Evolutionary conservation across 2,113 vertebrate species (phyloP), one percentile per base, ranked within the genome.

Genomic region (Scopus umbretta): DNA sequence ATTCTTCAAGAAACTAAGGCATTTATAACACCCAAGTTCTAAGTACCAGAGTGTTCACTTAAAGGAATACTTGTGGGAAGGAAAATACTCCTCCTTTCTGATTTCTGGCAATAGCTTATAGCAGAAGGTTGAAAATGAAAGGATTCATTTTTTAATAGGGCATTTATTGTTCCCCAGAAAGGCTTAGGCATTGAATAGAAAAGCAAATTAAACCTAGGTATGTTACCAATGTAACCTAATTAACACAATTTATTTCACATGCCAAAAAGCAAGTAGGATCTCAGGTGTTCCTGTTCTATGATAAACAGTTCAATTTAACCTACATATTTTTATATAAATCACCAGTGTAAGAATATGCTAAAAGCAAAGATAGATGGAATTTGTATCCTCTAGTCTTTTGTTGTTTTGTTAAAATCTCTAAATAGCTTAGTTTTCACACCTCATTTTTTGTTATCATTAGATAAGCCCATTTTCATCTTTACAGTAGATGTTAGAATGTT

Each of bases 121-220:
- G 90, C 72, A 95, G 79, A 96, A 97, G 96, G 26, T 70, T 97
- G 86, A 85, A 98, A 96, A 97, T 93, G 11, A 90, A 97, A 96
- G 68, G 52, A 95, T 72, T 62, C 5, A 18, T 40, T 76, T 90
- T 86, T 86, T 58, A 88, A 42, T 25, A 49, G 8, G 6, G 8
- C 8, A 47, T 87, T 78, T 63, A 74, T 30, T 80, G 34, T 82
- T 94, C 40, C 32, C 14, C 42, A 67, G 30, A 80, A 84, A 78
- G 26, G 34, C 13, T 79, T 62, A 47, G 53, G 13, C 16, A 76
- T 38, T 84, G 49, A 87, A 79, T 6, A 72, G n/a, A 74, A 96
- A 95, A 96, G 66, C 71, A 91, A n/a, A 79, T 81, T 86, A 90
- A 83, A 83, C 4, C 13, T 25, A 61, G 61, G 56, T 56, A 86